Conservation (phyloP, 2,797 vertebrate genomes). For the Helicolenus hilgendorfi region DNA sequence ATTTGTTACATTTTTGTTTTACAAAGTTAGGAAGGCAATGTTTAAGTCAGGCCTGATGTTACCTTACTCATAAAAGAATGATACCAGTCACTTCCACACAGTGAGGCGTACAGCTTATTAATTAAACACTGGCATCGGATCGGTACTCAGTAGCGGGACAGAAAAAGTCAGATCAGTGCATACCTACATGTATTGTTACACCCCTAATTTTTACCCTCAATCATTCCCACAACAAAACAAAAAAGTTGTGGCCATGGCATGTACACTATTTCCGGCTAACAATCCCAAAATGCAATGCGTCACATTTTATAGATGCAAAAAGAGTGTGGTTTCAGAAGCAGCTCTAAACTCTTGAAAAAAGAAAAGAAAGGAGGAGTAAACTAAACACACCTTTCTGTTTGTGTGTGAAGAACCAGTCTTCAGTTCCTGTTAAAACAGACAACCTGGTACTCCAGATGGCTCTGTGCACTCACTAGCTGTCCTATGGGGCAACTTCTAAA, state of each 20-base stretch:
- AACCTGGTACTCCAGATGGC: conserved; percentile 64
- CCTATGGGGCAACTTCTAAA: conserved; percentile 36
- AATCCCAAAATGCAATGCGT: neutral
- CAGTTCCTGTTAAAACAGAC: conserved; percentile 41
- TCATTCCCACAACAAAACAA: neutral
- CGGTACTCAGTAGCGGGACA: too few species aligned
- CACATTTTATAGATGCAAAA: neutral
- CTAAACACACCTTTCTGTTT: neutral
- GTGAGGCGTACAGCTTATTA: too few species aligned
- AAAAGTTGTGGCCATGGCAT: neutral
- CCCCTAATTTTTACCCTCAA: neutral
- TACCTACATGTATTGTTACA: too few species aligned
- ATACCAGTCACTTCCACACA: too few species aligned
- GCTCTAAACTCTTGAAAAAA: neutral
- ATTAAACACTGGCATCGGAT: too few species aligned
- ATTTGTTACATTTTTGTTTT: too few species aligned
- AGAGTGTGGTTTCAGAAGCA: neutral
- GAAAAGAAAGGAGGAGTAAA: neutral
- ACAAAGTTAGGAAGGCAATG: too few species aligned
- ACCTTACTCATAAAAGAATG: too few species aligned
- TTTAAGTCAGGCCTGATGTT: too few species aligned
- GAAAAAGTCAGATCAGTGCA: too few species aligned
- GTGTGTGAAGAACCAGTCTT: neutral
- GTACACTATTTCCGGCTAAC: neutral
- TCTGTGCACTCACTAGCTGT: conserved; percentile 31